Conservation (phyloP, 1,140 invertebrate species). For the Conopomorpha cramerella region DNA sequence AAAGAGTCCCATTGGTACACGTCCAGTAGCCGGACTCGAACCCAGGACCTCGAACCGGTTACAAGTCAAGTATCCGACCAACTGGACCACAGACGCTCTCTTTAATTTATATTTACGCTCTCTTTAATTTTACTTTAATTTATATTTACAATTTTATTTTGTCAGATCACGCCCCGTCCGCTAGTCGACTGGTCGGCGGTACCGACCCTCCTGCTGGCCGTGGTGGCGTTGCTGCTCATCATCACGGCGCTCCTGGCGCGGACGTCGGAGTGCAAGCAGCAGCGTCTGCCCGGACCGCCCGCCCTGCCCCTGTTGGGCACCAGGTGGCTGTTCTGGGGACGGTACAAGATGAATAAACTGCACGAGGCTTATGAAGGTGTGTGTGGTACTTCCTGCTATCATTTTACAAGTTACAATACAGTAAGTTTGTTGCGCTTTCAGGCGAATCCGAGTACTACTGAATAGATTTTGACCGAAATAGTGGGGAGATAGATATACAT, state of each 20-base stretch:
- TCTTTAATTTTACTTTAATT: too few species aligned
- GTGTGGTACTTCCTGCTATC: conserved; percentile 1
- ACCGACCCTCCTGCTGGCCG: conserved; percentile 24
- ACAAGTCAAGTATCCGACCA: too few species aligned
- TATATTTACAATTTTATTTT: too few species aligned
- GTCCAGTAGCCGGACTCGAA: too few species aligned
- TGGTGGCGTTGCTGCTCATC: conserved; percentile 1
- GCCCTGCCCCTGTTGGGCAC: conserved; percentile 79
- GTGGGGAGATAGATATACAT: too few species aligned
- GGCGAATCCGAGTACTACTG: too few species aligned
- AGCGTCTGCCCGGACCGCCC: conserved; percentile 73
- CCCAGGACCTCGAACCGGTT: too few species aligned
- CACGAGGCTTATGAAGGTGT: conserved; percentile 81
- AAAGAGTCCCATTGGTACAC: too few species aligned
- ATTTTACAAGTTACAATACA: conserved; percentile 3
- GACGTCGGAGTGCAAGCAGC: conserved; percentile 15
- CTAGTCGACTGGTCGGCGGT: conserved; percentile 43
- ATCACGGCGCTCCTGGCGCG: conserved; percentile 19
- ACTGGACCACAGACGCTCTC: too few species aligned
- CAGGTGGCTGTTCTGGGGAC: conserved; percentile 77
- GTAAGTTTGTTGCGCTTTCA: neutral
- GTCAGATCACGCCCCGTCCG: conserved; percentile 29
- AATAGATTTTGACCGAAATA: too few species aligned
- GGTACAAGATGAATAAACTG: conserved; percentile 73
- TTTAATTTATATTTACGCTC: too few species aligned